These are phyloP conservation scores for Drosophila watanabei DNA, from an alignment of 1,140 invertebrate species.

Conservation along the genomic window DNA sequence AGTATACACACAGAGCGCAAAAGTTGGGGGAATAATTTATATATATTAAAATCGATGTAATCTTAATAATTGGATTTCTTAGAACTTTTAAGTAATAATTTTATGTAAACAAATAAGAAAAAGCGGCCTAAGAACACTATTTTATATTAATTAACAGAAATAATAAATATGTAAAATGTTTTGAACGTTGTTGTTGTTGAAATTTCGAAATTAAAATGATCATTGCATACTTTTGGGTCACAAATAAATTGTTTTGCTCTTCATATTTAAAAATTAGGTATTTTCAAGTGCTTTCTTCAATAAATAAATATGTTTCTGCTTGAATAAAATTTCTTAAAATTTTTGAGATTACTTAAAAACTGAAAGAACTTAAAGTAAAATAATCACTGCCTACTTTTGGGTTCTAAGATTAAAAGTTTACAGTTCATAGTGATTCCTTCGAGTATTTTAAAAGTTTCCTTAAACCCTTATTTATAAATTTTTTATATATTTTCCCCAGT, in stretches of 20 bases:
- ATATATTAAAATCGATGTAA: background rate
- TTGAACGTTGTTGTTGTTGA: too few relatives aligned
- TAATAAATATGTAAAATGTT: too few relatives aligned
- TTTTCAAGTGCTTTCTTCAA: background rate
- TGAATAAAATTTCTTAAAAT: background rate
- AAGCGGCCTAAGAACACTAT: too few relatives aligned
- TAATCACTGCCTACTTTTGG: background rate
- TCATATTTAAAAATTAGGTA: too few relatives aligned
- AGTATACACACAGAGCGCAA: constrained; percentile 10
- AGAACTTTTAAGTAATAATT: background rate
- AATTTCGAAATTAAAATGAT: too few relatives aligned
- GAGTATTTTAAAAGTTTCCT: background rate
- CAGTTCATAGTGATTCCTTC: background rate
- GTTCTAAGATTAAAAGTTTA: background rate
- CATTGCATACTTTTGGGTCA: too few relatives aligned
- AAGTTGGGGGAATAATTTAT: background rate
- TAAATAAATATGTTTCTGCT: background rate
- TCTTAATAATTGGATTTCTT: background rate
- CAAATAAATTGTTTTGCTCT: background rate
- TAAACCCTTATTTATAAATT: background rate
- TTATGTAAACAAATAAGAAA: too few relatives aligned
- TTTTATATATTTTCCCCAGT: background rate
- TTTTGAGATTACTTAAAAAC: background rate
- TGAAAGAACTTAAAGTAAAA: background rate
- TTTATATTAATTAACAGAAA: too few relatives aligned